Percentiles rank a stretch among this genome's conserved stretches.
Evolutionary conservation across 2,888 invertebrate genomes (phyloP).

Genomic region (Heliconius sara): DNA sequence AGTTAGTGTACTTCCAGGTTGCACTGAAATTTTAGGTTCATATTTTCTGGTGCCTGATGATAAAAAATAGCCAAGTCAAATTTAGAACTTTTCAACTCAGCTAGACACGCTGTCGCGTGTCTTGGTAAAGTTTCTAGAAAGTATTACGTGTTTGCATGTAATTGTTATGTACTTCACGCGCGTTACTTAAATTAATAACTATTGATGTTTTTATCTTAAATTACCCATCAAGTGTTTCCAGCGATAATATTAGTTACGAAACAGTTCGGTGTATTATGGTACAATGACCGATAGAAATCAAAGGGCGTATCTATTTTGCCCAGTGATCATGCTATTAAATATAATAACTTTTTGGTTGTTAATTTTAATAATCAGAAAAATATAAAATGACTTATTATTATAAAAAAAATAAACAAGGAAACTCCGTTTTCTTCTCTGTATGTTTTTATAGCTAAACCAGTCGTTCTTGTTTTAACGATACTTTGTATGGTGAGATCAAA

Average conservation of each 20-base stretch:
- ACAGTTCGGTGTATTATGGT: conserved; percentile 54
- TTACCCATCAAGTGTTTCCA: conserved; percentile 51
- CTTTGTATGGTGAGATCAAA: neutral
- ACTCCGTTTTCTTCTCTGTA: neutral
- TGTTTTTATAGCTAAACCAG: neutral
- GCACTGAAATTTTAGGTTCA: too few relatives aligned
- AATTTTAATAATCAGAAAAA: neutral
- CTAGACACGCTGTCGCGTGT: neutral
- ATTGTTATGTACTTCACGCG: conserved; percentile 54
- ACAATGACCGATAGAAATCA: conserved; percentile 66
- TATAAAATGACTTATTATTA: neutral
- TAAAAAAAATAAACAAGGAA: neutral
- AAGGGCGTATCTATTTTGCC: conserved; percentile 48
- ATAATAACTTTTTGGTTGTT: conserved; percentile 24
- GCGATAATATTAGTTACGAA: conserved; percentile 56
- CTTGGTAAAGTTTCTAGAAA: conserved; percentile 17
- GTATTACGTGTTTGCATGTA: conserved; percentile 33
- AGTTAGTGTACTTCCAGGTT: too few relatives aligned
- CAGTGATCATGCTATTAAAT: conserved; percentile 36
- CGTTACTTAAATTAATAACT: conserved; percentile 58
- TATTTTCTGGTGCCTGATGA: too few relatives aligned
- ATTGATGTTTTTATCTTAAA: conserved; percentile 61
- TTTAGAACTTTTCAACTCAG: too few relatives aligned
- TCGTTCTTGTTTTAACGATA: neutral
- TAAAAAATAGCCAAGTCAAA: too few relatives aligned